Conservation (phyloP, 2,888 invertebrate genomes). For the Lymantria dispar region DNA sequence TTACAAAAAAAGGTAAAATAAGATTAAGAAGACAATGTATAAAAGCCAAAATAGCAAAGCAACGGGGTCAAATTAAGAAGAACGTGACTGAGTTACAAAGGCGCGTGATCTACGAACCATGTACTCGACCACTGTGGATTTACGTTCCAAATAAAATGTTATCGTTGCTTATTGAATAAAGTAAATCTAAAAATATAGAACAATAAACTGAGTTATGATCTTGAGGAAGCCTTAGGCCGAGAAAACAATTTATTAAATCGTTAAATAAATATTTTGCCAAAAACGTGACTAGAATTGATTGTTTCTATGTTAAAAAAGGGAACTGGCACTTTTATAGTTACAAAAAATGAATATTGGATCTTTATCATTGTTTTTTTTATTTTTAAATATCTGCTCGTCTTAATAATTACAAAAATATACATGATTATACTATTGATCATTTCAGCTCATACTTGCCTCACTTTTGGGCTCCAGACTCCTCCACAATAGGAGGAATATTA, state of each 20-base stretch:
- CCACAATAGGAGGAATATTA: no score
- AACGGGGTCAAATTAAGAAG: constrained; percentile 45
- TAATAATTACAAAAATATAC: no score
- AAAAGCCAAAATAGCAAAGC: constrained; percentile 22
- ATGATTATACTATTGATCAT: no score
- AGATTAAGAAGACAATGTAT: constrained; percentile 19
- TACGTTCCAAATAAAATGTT: constrained; percentile 38
- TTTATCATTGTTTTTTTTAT: no score
- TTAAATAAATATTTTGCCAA: constrained; percentile 3
- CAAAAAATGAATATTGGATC: no score
- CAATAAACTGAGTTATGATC: constrained; percentile 16
- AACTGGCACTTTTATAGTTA: neutral
- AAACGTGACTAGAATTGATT: constrained; percentile 4
- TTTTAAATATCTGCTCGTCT: no score
- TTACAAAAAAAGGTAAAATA: neutral
- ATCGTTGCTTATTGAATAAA: constrained; percentile 34
- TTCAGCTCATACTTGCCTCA: no score
- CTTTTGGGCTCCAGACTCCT: no score
- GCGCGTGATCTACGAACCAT: constrained; percentile 43
- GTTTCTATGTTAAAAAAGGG: neutral
- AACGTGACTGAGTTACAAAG: constrained; percentile 49
- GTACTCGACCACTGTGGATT: constrained; percentile 38
- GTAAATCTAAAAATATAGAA: constrained; percentile 17
- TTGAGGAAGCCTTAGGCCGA: constrained; percentile 1
- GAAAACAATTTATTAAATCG: constrained; percentile 3